Conservation (phyloP, 2,113 vertebrate genomes). For the Takifugu flavidus region DNA sequence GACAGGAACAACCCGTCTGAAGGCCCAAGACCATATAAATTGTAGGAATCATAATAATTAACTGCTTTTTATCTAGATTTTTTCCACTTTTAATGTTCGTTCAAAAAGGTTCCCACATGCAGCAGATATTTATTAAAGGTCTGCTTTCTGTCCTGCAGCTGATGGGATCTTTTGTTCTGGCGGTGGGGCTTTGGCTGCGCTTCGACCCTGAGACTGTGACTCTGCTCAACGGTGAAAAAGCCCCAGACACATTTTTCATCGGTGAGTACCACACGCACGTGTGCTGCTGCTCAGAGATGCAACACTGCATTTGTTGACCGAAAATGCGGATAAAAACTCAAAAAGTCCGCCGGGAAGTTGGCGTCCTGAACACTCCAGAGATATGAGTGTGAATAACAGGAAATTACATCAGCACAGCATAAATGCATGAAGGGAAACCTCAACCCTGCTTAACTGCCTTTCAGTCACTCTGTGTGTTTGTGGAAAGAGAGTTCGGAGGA, state of each 20-base stretch:
- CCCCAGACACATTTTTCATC: conserved; percentile 87
- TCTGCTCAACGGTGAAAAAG: conserved; percentile 78
- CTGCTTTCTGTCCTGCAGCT: conserved; percentile 62
- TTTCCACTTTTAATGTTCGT: not conserved
- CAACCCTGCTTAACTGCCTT: conserved; percentile 14
- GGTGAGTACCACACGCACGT: conserved; percentile 77
- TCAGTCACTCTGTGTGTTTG: conserved; percentile 14
- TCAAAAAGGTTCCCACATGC: not conserved
- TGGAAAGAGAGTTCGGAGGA: conserved; percentile 24
- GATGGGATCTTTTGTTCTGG: conserved; percentile 87
- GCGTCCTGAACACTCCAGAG: not conserved
- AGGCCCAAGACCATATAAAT: not conserved
- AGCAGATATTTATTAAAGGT: not conserved
- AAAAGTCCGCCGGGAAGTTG: not conserved
- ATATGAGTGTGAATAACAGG: conserved; percentile 31
- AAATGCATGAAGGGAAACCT: conserved; percentile 23
- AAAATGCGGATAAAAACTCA: not conserved
- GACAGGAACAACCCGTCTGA: conserved; percentile 9
- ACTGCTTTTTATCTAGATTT: too few species aligned
- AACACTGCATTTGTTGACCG: not conserved
- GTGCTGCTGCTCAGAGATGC: not conserved
- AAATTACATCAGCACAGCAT: conserved; percentile 18
- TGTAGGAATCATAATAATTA: too few species aligned
- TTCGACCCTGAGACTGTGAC: conserved; percentile 84
- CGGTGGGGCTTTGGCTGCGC: conserved; percentile 91